phyloP scores from a whole-genome alignment of 2,113 vertebrate species.

The Phaetusa simplex region DNA sequence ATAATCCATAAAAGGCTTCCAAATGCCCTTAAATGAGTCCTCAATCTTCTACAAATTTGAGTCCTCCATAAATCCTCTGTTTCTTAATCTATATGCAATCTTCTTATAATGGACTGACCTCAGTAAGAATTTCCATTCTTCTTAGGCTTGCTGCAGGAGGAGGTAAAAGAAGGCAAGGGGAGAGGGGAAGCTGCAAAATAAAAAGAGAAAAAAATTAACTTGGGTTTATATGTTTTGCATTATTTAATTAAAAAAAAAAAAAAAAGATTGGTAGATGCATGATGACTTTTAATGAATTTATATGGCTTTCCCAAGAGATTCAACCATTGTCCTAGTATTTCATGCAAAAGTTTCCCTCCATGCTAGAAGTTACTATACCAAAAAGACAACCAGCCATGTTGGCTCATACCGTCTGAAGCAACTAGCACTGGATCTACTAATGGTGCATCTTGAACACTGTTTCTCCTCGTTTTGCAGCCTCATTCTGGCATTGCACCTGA shows the following conservation, averaged over 20 bases:
- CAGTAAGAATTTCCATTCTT: background rate
- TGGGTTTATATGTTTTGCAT: background rate
- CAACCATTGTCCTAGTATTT: background rate
- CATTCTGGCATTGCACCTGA: background rate
- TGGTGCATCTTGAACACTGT: background rate
- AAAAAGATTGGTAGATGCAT: background rate
- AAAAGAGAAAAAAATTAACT: background rate
- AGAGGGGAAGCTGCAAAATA: background rate
- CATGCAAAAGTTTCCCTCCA: background rate
- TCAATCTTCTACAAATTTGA: slow-evolving; percentile 32
- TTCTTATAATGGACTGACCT: background rate
- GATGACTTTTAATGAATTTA: background rate
- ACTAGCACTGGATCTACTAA: background rate
- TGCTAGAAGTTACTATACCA: background rate
- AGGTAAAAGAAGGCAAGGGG: background rate
- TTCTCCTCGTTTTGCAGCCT: background rate
- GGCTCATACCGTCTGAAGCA: background rate
- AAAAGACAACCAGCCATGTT: background rate
- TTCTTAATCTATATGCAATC: slow-evolving; percentile 27
- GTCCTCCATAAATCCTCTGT: slow-evolving; percentile 7
- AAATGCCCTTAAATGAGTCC: slow-evolving; percentile 12
- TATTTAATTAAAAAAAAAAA: background rate
- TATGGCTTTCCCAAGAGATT: background rate
- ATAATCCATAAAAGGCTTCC: slow-evolving; percentile 15
- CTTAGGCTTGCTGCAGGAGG: background rate